Evolutionary conservation across 1,140 invertebrate genomes (phyloP).

Genomic region (Venustaconcha ellipsiformis): DNA sequence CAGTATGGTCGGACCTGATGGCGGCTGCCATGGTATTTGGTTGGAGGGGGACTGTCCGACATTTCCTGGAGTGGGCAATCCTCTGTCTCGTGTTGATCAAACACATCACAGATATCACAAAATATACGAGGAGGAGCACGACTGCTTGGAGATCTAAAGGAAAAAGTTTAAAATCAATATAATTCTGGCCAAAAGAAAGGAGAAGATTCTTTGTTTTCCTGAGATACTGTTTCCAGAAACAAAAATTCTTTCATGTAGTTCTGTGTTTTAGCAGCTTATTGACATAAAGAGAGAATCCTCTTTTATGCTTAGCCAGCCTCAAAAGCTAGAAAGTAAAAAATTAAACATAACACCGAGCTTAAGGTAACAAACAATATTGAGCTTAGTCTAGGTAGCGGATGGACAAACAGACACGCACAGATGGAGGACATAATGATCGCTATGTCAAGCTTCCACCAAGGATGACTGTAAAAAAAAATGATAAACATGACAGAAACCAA

Average conservation of each 20-base stretch:
- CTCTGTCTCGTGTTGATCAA: slow-evolving; percentile 96
- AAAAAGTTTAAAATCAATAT: background rate
- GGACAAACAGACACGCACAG: too few species aligned
- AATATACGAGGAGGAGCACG: slow-evolving; percentile 79
- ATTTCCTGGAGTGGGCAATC: slow-evolving; percentile 90
- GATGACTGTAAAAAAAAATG: too few species aligned
- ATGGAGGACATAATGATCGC: too few species aligned
- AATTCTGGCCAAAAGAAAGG: background rate
- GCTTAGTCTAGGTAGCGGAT: too few species aligned
- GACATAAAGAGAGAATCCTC: background rate
- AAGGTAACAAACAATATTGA: too few species aligned
- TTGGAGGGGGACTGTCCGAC: slow-evolving; percentile 60
- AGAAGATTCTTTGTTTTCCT: background rate
- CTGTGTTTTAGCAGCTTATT: background rate
- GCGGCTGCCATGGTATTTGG: slow-evolving; percentile 71
- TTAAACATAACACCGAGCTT: too few species aligned
- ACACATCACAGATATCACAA: slow-evolving; percentile 98
- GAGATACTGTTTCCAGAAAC: background rate
- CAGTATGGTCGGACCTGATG: slow-evolving; percentile 84
- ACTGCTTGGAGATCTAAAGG: slow-evolving; percentile 49
- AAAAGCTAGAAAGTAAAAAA: too few species aligned
- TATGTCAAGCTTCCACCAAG: too few species aligned
- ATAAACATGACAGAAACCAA: too few species aligned
- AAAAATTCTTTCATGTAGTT: background rate
- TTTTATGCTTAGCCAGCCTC: background rate